Evolutionary conservation across 2,888 invertebrate species (phyloP).

Genomic region (Yponomeuta cagnagella): DNA sequence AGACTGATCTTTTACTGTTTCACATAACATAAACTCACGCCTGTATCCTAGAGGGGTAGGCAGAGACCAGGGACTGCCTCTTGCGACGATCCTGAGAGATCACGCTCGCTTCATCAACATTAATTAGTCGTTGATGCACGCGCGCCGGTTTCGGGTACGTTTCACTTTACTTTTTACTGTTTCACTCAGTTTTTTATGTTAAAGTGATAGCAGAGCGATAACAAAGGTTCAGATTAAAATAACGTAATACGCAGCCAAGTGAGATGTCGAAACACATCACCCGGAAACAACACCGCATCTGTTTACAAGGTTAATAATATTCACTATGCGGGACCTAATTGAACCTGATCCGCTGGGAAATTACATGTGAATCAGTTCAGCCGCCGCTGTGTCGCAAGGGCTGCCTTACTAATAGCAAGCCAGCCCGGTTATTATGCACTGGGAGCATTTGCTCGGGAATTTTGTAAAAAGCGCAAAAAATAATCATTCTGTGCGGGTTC

Average conservation of each 20-base stretch:
- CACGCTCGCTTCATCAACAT: no score
- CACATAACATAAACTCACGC: background rate
- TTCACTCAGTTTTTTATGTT: background rate
- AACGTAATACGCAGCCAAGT: no score
- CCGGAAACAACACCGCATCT: background rate
- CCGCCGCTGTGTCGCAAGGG: background rate
- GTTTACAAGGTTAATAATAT: no score
- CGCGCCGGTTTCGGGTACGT: no score
- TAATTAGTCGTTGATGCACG: no score
- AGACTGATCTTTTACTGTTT: background rate
- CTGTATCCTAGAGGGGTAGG: background rate
- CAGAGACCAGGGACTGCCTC: background rate
- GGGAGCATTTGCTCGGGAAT: no score
- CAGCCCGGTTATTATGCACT: background rate
- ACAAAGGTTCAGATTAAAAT: no score
- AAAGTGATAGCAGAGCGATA: no score
- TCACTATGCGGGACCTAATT: background rate
- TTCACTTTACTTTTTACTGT: background rate
- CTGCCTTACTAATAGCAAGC: background rate
- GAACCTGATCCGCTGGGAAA: background rate
- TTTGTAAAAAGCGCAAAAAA: no score
- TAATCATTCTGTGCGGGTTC: no score
- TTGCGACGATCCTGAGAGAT: no score
- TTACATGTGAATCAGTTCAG: background rate
- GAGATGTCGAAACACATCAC: background rate